A percentile compares a stretch with the other conserved stretches of the same genome.
Evolutionary conservation across 2,888 invertebrate genomes (phyloP).

Genomic region (Terebella lapidaria): DNA sequence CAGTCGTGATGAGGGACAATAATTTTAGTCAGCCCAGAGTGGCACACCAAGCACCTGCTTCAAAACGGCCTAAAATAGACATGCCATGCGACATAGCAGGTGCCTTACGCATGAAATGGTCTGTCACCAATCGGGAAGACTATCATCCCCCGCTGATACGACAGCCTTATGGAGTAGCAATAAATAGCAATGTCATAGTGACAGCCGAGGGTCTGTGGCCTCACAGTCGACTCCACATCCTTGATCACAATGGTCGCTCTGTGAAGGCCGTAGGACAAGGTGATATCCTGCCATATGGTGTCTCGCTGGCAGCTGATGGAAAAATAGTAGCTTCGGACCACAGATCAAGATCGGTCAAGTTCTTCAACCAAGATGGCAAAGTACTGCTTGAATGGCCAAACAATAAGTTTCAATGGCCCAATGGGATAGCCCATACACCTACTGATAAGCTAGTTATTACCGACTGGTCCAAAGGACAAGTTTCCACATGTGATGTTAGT

Average conservation of each 20-base stretch:
- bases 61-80: too few species aligned
- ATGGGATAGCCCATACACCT: slow-evolving; percentile 13
- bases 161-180: slow-evolving; percentile 18
- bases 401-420: slow-evolving; percentile 21
- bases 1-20: too few species aligned
- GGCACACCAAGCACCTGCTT: too few species aligned
- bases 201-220: slow-evolving; percentile 21
- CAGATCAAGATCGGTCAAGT: slow-evolving; percentile 18
- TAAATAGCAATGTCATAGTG: slow-evolving; percentile 9
- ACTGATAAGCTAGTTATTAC: slow-evolving; percentile 12
- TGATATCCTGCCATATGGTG: slow-evolving; percentile 17
- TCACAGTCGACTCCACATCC: slow-evolving; percentile 18
- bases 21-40: too few species aligned
- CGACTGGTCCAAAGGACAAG: slow-evolving; percentile 15
- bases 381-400: slow-evolving; percentile 11
- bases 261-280: slow-evolving; percentile 12
- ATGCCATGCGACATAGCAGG: too few species aligned
- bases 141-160: slow-evolving; percentile 7
- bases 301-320: slow-evolving; percentile 11
- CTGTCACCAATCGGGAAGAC: slow-evolving; percentile 3
- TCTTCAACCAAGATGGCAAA: slow-evolving; percentile 9
- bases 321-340: slow-evolving; percentile 20
- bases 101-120: too few species aligned
- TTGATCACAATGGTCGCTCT: slow-evolving; percentile 6
- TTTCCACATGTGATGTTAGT: slow-evolving; percentile 12